Evolutionary conservation across 2,797 vertebrate species (phyloP).

Genomic region (Sardinella longiceps): DNA sequence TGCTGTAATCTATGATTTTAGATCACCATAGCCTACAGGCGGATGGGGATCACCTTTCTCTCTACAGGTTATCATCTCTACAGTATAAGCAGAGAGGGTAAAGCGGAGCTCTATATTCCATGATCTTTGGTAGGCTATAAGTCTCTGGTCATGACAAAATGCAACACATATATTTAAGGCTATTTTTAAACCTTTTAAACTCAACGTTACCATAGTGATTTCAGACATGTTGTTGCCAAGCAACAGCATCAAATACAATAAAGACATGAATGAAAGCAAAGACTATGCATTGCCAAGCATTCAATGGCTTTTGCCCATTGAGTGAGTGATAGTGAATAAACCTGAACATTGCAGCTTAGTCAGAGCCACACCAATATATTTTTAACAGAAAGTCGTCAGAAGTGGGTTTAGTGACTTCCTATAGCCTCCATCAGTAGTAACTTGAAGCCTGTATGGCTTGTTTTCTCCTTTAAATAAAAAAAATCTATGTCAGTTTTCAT

Average conservation of each 20-base stretch:
- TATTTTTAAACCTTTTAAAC: constrained; percentile 73
- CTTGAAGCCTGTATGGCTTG: neutral
- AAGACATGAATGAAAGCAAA: constrained; percentile 80
- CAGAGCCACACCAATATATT: neutral
- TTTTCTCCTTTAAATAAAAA: neutral
- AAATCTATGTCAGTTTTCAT: neutral
- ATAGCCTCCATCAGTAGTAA: neutral
- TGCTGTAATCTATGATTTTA: no score
- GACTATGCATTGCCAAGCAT: constrained; percentile 62
- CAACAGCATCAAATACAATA: constrained; percentile 83
- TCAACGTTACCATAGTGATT: constrained; percentile 94
- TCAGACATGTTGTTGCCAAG: constrained; percentile 91
- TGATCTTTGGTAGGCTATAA: no score
- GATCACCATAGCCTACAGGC: neutral
- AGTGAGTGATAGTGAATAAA: neutral
- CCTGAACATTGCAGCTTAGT: neutral
- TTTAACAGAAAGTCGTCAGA: neutral
- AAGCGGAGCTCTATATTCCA: no score
- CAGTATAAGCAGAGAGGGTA: no score
- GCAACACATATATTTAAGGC: constrained; percentile 62
- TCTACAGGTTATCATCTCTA: neutral
- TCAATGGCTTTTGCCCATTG: constrained; percentile 44
- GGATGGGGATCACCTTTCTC: neutral
- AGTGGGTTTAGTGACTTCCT: neutral
- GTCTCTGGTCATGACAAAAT: constrained; percentile 66